Evolutionary conservation across 2,113 vertebrate genomes (phyloP).

Genomic region (Lagopus leucura): DNA sequence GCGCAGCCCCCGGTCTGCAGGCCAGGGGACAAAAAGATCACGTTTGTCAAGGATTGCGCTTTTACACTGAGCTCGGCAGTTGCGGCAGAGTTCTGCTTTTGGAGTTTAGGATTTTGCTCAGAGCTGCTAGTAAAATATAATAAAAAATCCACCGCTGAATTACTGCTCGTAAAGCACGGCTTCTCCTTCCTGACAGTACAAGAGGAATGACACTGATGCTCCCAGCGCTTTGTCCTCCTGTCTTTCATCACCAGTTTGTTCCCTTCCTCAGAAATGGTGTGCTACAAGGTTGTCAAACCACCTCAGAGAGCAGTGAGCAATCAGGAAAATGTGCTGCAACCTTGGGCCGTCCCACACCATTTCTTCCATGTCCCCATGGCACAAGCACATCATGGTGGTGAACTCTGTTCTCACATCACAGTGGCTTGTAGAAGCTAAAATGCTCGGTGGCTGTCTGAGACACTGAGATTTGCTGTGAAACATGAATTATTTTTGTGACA

Average conservation of each 20-base stretch:
- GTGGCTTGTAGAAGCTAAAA: not conserved
- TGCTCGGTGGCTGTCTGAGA: not conserved
- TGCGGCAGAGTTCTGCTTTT: not conserved
- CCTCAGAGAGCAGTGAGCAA: not conserved
- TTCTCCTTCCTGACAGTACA: not conserved
- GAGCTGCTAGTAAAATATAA: not conserved
- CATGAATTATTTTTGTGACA: not conserved
- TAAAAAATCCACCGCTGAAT: not conserved
- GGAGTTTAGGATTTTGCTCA: not conserved
- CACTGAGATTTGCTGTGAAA: not conserved
- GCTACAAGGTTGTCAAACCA: not conserved
- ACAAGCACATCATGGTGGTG: not conserved
- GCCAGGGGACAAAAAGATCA: constrained; percentile 42
- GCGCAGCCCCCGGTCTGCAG: constrained; percentile 25
- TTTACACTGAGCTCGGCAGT: not conserved
- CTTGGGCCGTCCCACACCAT: not conserved
- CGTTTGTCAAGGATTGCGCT: constrained; percentile 4
- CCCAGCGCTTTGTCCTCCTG: too few species aligned
- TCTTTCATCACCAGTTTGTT: not conserved
- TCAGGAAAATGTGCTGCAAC: not conserved
- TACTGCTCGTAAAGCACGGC: not conserved
- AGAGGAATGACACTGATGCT: not conserved
- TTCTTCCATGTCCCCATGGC: not conserved
- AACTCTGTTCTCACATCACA: not conserved
- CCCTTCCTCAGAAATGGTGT: not conserved